Conservation (phyloP, 2,888 invertebrate genomes). For the Blastobasis lacticolella region DNA sequence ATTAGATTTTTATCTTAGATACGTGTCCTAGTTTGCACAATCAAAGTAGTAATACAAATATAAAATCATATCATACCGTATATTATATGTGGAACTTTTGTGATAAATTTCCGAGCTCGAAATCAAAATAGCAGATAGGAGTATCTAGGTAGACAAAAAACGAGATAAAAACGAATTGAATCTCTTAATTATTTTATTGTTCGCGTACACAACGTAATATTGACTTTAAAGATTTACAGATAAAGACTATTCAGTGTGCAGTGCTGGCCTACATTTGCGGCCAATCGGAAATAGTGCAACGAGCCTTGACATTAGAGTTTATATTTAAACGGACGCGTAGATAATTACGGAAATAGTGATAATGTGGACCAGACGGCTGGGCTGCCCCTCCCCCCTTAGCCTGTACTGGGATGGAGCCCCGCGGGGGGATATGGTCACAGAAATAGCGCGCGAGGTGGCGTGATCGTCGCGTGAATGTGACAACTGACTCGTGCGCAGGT, state of each 20-base stretch:
- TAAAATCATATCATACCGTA: too few relatives aligned
- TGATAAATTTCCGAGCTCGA: too few relatives aligned
- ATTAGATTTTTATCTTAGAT: too few relatives aligned
- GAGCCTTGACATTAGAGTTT: constrained; percentile 26
- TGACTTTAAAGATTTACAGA: not conserved
- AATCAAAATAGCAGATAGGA: too few relatives aligned
- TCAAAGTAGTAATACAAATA: too few relatives aligned
- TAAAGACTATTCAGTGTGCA: not conserved
- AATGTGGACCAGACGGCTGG: not conserved
- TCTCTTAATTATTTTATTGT: too few relatives aligned
- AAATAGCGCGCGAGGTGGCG: constrained; percentile 41
- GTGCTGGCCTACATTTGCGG: not conserved
- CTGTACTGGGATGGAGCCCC: too few relatives aligned
- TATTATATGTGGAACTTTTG: too few relatives aligned
- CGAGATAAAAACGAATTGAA: too few relatives aligned
- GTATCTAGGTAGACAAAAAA: too few relatives aligned
- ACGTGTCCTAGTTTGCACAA: too few relatives aligned
- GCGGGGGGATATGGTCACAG: constrained; percentile 14
- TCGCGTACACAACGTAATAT: not conserved
- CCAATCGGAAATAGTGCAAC: constrained; percentile 10
- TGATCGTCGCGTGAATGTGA: constrained; percentile 43
- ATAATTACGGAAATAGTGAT: constrained; percentile 22
- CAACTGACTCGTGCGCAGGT: constrained; percentile 38
- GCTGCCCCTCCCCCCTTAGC: too few relatives aligned
- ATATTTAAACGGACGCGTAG: constrained; percentile 16